Evolutionary conservation across 2,113 vertebrate species (phyloP).

Genomic region (Aphyosemion australe): DNA sequence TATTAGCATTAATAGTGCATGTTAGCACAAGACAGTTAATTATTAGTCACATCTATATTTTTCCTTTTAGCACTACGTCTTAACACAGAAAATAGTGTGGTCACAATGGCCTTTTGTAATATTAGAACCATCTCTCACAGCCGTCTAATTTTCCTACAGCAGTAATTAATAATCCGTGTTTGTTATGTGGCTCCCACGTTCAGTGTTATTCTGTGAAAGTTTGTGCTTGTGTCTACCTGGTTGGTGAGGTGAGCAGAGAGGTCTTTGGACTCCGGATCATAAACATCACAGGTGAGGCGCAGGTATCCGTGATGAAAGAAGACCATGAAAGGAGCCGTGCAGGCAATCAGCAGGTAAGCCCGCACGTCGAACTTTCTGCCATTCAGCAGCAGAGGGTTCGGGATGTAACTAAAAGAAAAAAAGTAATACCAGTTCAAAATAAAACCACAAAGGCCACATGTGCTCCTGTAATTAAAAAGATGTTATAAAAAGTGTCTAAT

Average conservation of each 20-base stretch:
- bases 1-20: too few relatives aligned
- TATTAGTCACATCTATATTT: too few relatives aligned
- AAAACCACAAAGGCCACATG: neutral
- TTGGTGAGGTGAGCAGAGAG: slow-evolving; percentile 87
- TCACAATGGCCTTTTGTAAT: too few relatives aligned
- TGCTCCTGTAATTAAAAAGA: too few relatives aligned
- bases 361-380: slow-evolving; percentile 89
- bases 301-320: slow-evolving; percentile 89
- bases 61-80: too few relatives aligned
- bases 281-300: slow-evolving; percentile 82
- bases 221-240: slow-evolving; percentile 76
- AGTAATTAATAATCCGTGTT: too few relatives aligned
- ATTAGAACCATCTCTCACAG: too few relatives aligned
- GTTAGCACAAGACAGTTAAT: too few relatives aligned
- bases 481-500: too few relatives aligned
- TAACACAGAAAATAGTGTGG: too few relatives aligned
- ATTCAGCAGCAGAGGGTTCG: slow-evolving; percentile 84
- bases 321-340: slow-evolving; percentile 80
- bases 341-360: slow-evolving; percentile 86
- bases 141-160: too few relatives aligned
- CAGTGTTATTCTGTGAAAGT: neutral
- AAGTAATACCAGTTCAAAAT: neutral
- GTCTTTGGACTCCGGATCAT: slow-evolving; percentile 82
- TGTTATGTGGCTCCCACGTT: too few relatives aligned
- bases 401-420: slow-evolving; percentile 80